Evolutionary conservation across 2,113 vertebrate genomes (phyloP).

Genomic region (Rana temporaria): DNA sequence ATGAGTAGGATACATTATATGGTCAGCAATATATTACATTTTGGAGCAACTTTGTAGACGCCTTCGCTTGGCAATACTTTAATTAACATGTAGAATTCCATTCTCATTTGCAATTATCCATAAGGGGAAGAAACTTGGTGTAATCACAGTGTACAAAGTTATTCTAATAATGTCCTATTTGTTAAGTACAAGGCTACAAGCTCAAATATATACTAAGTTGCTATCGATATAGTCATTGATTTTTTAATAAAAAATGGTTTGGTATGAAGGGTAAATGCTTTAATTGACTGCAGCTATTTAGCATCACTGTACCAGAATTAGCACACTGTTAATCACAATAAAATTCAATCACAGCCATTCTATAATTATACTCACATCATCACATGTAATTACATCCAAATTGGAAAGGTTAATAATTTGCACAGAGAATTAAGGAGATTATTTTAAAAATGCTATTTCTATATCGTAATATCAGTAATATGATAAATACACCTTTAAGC

Average conservation of each 20-base stretch:
- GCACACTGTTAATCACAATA: constrained; percentile 8
- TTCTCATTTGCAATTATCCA: too few relatives aligned
- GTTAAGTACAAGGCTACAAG: neutral
- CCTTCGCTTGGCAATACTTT: too few relatives aligned
- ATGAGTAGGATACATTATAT: too few relatives aligned
- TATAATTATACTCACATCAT: constrained; percentile 20
- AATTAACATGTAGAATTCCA: too few relatives aligned
- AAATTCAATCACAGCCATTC: constrained; percentile 13
- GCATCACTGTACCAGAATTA: constrained; percentile 8
- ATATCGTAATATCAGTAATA: constrained; percentile 7
- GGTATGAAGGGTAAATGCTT: constrained; percentile 11
- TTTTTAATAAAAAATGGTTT: neutral
- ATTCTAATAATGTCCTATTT: neutral
- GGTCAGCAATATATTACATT: too few relatives aligned
- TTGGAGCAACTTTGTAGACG: too few relatives aligned
- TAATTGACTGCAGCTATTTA: neutral
- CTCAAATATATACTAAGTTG: neutral
- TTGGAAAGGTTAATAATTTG: constrained; percentile 40
- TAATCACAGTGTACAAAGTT: too few relatives aligned
- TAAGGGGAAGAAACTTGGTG: too few relatives aligned
- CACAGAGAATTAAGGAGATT: constrained; percentile 6
- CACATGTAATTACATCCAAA: constrained; percentile 38
- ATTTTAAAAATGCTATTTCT: constrained; percentile 6
- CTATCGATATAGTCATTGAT: neutral
- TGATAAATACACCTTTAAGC: neutral